Evolutionary conservation across 2,888 invertebrate species (phyloP).

Genomic region (Diarsia brunnea): DNA sequence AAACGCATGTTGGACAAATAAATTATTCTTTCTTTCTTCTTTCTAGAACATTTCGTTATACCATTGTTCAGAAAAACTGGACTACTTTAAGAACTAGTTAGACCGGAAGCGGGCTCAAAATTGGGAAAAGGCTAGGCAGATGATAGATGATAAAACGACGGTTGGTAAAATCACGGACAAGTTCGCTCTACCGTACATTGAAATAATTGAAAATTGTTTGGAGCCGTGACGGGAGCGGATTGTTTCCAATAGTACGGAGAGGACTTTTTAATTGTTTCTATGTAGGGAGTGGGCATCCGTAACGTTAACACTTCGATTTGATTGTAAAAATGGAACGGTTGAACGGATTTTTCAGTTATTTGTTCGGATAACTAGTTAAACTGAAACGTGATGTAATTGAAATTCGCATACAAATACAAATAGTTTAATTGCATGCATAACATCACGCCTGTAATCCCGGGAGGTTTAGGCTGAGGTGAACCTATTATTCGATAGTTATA

Average conservation of each 20-base stretch:
- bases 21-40: too few relatives aligned
- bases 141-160: background rate
- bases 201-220: slow-evolving; percentile 66
- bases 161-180: slow-evolving; percentile 1
- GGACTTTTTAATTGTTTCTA: slow-evolving; percentile 51
- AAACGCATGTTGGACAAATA: too few relatives aligned
- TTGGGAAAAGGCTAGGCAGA: background rate
- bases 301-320: slow-evolving; percentile 38
- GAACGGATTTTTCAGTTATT: slow-evolving; percentile 13
- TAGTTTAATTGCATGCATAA: too few relatives aligned
- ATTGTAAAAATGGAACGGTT: slow-evolving; percentile 43
- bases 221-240: slow-evolving; percentile 39
- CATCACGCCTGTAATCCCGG: background rate
- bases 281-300: slow-evolving; percentile 7
- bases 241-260: slow-evolving; percentile 44
- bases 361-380: background rate
- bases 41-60: too few relatives aligned
- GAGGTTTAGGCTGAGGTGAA: too few relatives aligned
- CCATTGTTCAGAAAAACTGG: too few relatives aligned
- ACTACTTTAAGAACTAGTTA: background rate
- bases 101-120: background rate
- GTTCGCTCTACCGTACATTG: slow-evolving; percentile 20
- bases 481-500: background rate
- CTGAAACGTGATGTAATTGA: background rate
- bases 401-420: slow-evolving; percentile 7